These are phyloP conservation scores for Mus musculus DNA, from an alignment of 2,113 vertebrate genomes.

Conservation along the genomic window DNA sequence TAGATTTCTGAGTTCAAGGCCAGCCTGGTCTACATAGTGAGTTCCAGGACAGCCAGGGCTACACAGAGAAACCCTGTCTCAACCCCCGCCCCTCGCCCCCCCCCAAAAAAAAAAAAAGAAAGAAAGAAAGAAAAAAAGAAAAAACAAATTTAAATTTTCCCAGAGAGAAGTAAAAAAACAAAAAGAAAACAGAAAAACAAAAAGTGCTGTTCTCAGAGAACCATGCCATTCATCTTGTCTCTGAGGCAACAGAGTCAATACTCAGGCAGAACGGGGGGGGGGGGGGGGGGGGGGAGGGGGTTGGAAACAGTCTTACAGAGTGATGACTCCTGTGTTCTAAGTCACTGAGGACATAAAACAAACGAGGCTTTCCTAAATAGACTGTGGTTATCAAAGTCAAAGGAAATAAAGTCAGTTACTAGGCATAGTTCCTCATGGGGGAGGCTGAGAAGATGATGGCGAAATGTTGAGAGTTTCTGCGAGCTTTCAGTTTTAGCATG, in stretches of 20 bases:
- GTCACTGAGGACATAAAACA: conserved; percentile 5
- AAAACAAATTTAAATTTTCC: not conserved
- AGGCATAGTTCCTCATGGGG: not conserved
- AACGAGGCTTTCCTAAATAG: not conserved
- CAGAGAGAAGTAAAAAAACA: not conserved
- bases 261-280: conserved; percentile 40
- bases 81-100: no score
- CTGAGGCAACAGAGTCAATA: conserved; percentile 46
- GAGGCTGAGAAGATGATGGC: not conserved
- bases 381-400: conserved; percentile 9
- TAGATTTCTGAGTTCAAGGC: no score
- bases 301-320: not conserved
- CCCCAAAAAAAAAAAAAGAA: no score
- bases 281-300: no score
- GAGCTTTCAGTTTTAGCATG: not conserved
- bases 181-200: no score
- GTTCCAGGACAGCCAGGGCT: no score
- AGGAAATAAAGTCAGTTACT: not conserved
- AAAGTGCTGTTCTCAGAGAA: not conserved
- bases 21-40: no score
- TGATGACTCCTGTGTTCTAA: not conserved
- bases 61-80: no score
- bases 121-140: no score
- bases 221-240: conserved; percentile 55
- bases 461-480: not conserved